Percentiles rank a stretch among this genome's conserved stretches.
Evolutionary conservation across 2,888 invertebrate species (phyloP).

Genomic region (Chalcis sispes): DNA sequence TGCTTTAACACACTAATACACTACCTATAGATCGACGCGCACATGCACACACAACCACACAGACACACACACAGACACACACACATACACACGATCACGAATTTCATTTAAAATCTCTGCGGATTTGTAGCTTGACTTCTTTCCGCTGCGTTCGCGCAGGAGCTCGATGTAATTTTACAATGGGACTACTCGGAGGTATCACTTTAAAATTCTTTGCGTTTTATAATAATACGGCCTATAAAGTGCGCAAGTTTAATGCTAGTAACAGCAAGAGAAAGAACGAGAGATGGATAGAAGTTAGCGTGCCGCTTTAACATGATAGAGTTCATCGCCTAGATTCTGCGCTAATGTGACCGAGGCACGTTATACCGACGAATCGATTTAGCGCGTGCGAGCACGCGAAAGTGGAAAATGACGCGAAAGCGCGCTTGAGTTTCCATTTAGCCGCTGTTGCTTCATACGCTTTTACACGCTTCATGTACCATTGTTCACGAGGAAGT

Average conservation of each 20-base stretch:
- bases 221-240: slow-evolving; percentile 39
- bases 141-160: not conserved
- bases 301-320: slow-evolving; percentile 47
- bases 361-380: slow-evolving; percentile 49
- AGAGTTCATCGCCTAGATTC: slow-evolving; percentile 51
- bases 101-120: slow-evolving; percentile 31
- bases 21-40: no score
- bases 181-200: slow-evolving; percentile 12
- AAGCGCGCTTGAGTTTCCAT: no score
- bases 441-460: no score
- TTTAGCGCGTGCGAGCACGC: slow-evolving; percentile 25
- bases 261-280: not conserved
- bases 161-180: slow-evolving; percentile 30
- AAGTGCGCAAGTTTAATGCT: slow-evolving; percentile 11
- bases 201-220: slow-evolving; percentile 37
- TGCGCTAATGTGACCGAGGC: slow-evolving; percentile 48
- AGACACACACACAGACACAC: no score
- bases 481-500: no score
- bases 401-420: slow-evolving; percentile 45
- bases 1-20: no score
- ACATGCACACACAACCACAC: no score
- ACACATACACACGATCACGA: no score
- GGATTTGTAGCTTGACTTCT: not conserved
- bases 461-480: no score
- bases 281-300: slow-evolving; percentile 23